A percentile compares a stretch with the other conserved stretches of the same genome.
phyloP scores from a whole-genome alignment of 2,797 vertebrate species.

The Melopsittacus undulatus region DNA sequence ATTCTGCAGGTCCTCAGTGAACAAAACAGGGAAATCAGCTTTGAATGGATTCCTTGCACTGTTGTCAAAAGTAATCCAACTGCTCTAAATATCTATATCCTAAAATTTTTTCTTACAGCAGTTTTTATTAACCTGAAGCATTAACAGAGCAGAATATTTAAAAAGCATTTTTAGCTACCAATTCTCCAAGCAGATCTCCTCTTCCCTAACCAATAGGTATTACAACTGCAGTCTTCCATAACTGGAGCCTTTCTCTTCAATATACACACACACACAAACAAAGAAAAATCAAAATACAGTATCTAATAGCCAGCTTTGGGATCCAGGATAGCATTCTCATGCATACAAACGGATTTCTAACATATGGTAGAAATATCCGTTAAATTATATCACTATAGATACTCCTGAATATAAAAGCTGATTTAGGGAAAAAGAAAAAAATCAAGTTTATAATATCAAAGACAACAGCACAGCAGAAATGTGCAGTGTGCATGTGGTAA shows the following conservation, averaged over 20 bases:
- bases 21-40: conserved; percentile 79
- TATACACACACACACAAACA: neutral
- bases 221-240: conserved; percentile 34
- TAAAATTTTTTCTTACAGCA: conserved; percentile 72
- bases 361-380: conserved; percentile 47
- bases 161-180: conserved; percentile 72
- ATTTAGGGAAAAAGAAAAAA: neutral
- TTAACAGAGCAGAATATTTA: conserved; percentile 76
- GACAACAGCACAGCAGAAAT: conserved; percentile 48
- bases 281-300: conserved; percentile 48
- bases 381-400: conserved; percentile 9
- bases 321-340: conserved; percentile 13
- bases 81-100: conserved; percentile 79
- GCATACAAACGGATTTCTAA: conserved; percentile 11
- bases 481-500: conserved; percentile 58
- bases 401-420: neutral
- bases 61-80: conserved; percentile 83
- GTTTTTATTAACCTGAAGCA: conserved; percentile 74
- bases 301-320: conserved; percentile 35
- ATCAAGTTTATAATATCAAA: conserved; percentile 32
- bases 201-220: conserved; percentile 48
- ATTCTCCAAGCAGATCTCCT: conserved; percentile 74
- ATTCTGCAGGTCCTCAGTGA: conserved; percentile 82
- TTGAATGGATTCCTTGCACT: conserved; percentile 81
- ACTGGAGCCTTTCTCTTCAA: neutral